Evolutionary conservation across 2,888 invertebrate genomes (phyloP).

Genomic region (Byasa hedistus): DNA sequence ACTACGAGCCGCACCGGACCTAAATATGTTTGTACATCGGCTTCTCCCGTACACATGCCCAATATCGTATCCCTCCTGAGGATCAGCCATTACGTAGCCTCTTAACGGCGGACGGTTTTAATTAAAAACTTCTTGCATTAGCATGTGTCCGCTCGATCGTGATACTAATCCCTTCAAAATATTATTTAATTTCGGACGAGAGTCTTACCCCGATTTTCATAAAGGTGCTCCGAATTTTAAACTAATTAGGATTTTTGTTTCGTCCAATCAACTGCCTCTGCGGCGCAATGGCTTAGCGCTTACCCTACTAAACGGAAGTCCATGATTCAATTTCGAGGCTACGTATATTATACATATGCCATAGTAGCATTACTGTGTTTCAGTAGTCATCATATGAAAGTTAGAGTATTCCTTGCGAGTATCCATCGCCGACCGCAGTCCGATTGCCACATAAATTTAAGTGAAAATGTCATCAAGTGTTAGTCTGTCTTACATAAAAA

Average conservation of each 20-base stretch:
- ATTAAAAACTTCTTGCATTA: conserved; percentile 80
- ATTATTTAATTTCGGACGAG: conserved; percentile 66
- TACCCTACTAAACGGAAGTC: no score
- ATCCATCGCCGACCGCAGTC: no score
- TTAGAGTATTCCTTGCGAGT: no score
- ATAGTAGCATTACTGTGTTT: no score
- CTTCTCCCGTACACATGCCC: conserved; percentile 67
- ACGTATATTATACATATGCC: no score
- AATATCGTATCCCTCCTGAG: conserved; percentile 74
- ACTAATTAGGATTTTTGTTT: conserved; percentile 1
- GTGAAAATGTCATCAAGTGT: no score
- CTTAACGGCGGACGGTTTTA: conserved; percentile 77
- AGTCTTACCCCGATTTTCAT: conserved; percentile 23
- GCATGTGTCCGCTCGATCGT: conserved; percentile 71
- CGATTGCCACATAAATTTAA: no score
- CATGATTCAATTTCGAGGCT: no score
- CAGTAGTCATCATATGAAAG: no score
- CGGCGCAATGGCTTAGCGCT: no score
- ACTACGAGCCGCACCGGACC: conserved; percentile 66
- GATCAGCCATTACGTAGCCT: conserved; percentile 78
- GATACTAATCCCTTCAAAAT: conserved; percentile 70
- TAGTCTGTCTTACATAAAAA: no score
- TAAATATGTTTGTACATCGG: conserved; percentile 79
- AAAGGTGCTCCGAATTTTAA: conserved; percentile 14
- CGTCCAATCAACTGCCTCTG: no score